phyloP scores from a whole-genome alignment of 2,888 invertebrate species.

The Dicranocentrus wangi region DNA sequence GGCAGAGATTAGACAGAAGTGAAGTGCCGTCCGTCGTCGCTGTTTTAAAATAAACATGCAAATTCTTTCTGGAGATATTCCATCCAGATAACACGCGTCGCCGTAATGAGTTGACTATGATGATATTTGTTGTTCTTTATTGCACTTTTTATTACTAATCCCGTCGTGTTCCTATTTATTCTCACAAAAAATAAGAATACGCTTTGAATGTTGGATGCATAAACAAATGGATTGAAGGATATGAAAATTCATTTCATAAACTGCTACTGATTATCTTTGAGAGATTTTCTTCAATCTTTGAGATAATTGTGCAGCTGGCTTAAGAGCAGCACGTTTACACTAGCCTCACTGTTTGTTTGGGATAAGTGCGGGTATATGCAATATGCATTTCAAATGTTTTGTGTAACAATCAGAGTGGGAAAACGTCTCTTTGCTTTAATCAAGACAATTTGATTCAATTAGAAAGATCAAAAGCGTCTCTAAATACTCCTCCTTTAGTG shows the following conservation, averaged over 20 bases:
- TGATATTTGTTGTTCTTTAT: slow-evolving; percentile 22
- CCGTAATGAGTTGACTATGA: slow-evolving; percentile 7
- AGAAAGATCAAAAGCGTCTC: slow-evolving; percentile 37
- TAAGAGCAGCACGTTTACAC: too few species aligned
- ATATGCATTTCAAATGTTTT: neutral
- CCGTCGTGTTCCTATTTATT: slow-evolving; percentile 31
- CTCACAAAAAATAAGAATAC: too few species aligned
- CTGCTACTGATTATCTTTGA: too few species aligned
- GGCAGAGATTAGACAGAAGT: neutral
- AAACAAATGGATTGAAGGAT: too few species aligned
- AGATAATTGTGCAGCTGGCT: too few species aligned
- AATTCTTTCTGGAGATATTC: slow-evolving; percentile 33
- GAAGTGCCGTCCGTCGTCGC: slow-evolving; percentile 46
- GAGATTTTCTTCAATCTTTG: too few species aligned
- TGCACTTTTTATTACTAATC: too few species aligned
- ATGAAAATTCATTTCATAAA: too few species aligned
- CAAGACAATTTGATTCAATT: slow-evolving; percentile 44
- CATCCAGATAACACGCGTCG: slow-evolving; percentile 7
- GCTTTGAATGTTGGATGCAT: too few species aligned
- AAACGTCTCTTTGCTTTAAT: slow-evolving; percentile 21
- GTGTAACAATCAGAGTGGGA: neutral
- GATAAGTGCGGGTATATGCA: too few species aligned
- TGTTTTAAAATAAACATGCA: slow-evolving; percentile 52
- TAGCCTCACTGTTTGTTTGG: too few species aligned
- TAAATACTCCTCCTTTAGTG: slow-evolving; percentile 25